Evolutionary conservation across 37 sponge, comb jelly and placozoan species (phyloP), one percentile per base, ranked within the genome.

Genomic region (Ephydatia muelleri): DNA sequence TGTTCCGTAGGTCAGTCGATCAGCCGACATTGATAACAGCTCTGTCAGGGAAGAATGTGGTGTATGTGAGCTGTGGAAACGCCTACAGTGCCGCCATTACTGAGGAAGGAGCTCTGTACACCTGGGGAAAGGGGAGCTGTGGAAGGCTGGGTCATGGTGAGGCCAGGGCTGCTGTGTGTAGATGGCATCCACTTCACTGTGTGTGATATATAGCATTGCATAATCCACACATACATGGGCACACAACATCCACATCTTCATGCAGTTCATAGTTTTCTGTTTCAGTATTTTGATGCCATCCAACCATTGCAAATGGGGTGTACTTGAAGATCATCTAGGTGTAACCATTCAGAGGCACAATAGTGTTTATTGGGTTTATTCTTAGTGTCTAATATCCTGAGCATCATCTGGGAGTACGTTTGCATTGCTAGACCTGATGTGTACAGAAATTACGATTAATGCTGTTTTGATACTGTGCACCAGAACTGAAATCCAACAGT

Each of bases 131-230:
- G 64, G 96, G 98, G 4, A 90, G 88, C 57, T 90, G 83, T 70
- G 97, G 97, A 22, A 65, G 95, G 35, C 93, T 94, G 13, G 97
- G 97, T 0, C 97, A 94, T 72, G 97, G 97, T 92, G 43, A 82
- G 82, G 27, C 11, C 1, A 71, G 13, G 68, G 26, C 28, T 12
- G 57, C 57, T 57, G 57, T 57, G 6, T 8, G 6, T 8, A 43
- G 47, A 43, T 11, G 47, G 8, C 4, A 8, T 43, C 4, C 47
- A 4, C 8, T 43, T 43, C 47, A 43, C 47, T 16, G 57, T n/a
- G n/a, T n/a, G n/a, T n/a, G n/a, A n/a, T n/a, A n/a, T n/a, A n/a
- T n/a, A n/a, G n/a, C n/a, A n/a, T n/a, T n/a, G n/a, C n/a, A n/a
- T n/a, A n/a, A n/a, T n/a, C n/a, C n/a, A n/a, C n/a, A n/a, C n/a